A percentile compares a stretch with the other conserved stretches of the same genome.
phyloP scores from a whole-genome alignment of 2,113 vertebrate genomes.

The Lutjanus erythropterus region DNA sequence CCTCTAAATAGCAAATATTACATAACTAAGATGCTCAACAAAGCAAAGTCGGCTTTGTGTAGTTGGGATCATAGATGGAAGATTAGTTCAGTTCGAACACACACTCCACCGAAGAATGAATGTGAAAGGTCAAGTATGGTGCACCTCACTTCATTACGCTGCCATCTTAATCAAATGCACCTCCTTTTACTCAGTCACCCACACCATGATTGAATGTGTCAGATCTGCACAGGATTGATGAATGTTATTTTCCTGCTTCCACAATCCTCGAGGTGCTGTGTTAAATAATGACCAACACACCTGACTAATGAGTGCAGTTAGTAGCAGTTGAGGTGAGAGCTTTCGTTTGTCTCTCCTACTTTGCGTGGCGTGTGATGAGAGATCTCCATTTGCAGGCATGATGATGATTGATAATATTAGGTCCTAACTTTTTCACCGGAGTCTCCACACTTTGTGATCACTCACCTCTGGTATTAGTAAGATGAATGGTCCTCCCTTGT shows the following conservation, averaged over 20 bases:
- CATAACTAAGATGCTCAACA: too few relatives aligned
- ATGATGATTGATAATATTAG: constrained; percentile 76
- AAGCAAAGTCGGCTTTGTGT: constrained; percentile 1
- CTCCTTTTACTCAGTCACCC: constrained; percentile 47
- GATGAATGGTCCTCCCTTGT: constrained; percentile 69
- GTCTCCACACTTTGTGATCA: constrained; percentile 69
- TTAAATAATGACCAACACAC: constrained; percentile 63
- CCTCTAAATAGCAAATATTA: too few relatives aligned
- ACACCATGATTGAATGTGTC: constrained; percentile 55
- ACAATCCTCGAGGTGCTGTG: constrained; percentile 42
- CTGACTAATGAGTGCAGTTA: constrained; percentile 64
- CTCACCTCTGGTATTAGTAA: constrained; percentile 68
- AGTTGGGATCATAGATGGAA: constrained; percentile 6
- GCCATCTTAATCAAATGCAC: constrained; percentile 56
- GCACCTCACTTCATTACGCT: constrained; percentile 58
- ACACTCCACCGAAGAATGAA: constrained; percentile 28
- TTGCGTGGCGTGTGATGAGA: constrained; percentile 52
- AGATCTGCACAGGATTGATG: constrained; percentile 56
- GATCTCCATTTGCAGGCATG: constrained; percentile 56
- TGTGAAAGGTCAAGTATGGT: constrained; percentile 59
- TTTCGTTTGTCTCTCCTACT: constrained; percentile 40
- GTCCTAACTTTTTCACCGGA: constrained; percentile 53
- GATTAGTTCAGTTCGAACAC: constrained; percentile 42
- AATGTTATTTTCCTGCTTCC: constrained; percentile 47
- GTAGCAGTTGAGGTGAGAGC: constrained; percentile 26